Evolutionary conservation across 2,888 invertebrate genomes (phyloP).

Genomic region (Melipona beecheii): DNA sequence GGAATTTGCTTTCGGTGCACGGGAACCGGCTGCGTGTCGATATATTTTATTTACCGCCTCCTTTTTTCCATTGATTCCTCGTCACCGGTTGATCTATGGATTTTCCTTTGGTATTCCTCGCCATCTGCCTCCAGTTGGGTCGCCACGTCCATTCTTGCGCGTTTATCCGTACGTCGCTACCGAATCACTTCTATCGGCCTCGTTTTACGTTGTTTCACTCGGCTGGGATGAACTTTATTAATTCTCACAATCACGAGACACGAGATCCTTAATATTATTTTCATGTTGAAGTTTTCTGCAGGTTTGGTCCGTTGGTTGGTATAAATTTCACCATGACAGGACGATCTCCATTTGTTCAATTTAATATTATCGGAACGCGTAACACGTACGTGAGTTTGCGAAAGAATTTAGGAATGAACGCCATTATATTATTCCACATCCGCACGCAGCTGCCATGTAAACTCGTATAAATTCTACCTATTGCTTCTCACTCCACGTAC

Average conservation of each 20-base stretch:
- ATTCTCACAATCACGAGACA: too few species aligned
- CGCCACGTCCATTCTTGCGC: constrained; percentile 4
- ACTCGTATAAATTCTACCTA: not conserved
- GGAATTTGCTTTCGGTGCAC: constrained; percentile 47
- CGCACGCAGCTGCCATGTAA: not conserved
- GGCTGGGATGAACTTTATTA: too few species aligned
- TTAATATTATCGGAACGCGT: too few species aligned
- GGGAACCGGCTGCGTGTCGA: constrained; percentile 25
- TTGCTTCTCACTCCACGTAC: constrained; percentile 31
- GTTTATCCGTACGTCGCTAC: not conserved
- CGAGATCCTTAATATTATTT: too few species aligned
- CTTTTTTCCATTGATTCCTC: constrained; percentile 41
- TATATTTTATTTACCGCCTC: constrained; percentile 46
- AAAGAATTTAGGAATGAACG: too few species aligned
- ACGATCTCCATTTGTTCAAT: too few species aligned
- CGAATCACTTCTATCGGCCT: not conserved
- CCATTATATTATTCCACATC: too few species aligned
- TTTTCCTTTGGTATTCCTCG: constrained; percentile 31
- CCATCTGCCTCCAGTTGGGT: not conserved
- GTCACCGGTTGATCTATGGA: constrained; percentile 49
- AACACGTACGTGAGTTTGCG: too few species aligned
- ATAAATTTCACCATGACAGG: too few species aligned
- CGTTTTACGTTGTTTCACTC: not conserved
- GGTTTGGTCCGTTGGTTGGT: too few species aligned
- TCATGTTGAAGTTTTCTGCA: too few species aligned